Base-by-base conservation (phyloP, 2,113 vertebrate genomes). In the Gallinago paraguaiae region DNA sequence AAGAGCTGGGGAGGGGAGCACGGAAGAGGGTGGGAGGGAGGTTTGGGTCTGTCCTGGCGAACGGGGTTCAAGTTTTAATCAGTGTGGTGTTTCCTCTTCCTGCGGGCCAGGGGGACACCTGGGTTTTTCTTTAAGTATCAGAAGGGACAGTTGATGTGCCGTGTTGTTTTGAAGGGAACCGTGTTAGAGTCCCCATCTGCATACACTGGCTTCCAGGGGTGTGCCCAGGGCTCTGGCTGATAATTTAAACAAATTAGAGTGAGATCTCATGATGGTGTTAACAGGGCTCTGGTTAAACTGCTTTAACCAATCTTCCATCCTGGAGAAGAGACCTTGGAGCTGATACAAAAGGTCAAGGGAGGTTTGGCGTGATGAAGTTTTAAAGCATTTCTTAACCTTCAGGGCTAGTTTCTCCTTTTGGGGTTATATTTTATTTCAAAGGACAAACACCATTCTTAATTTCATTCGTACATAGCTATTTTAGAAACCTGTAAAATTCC, bases 61-160 rank as follows among this genome's bases (percentile, higher is more conserved):
- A 69, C 6, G 56, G 65, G 82, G 93, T 43, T 95, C 72, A 27
- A 80, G 70, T 94, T 96, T 96, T 97, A 96, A 97, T 97, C 97
- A 97, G 82, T 41, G 50, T 94, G 96, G 93, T 84, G 97, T 98
- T 98, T 98, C 97, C 97, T 97, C 89, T 87, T 97, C 82, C 97
- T 93, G 90, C 7, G 6, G 93, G 89, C 95, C 90, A 78, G 79
- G 20, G 87, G 68, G 95, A 93, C 97, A 97, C 97, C 97, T 98
- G 96, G 83, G 97, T 92, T 96, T 96, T 95, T 85, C 95, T 97
- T 96, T 15, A 31, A 31, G 30, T 68, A 61, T 88, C 94, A 70
- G 46, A 45, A 78, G 83, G 93, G 96, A 80, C 81, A 71, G 17
- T 46, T 68, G 91, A 45, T 65, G 91, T 70, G 48, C 82, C 59